Evolutionary conservation across 2,797 vertebrate genomes (phyloP).

Genomic region (Pseudomugil tenellus): DNA sequence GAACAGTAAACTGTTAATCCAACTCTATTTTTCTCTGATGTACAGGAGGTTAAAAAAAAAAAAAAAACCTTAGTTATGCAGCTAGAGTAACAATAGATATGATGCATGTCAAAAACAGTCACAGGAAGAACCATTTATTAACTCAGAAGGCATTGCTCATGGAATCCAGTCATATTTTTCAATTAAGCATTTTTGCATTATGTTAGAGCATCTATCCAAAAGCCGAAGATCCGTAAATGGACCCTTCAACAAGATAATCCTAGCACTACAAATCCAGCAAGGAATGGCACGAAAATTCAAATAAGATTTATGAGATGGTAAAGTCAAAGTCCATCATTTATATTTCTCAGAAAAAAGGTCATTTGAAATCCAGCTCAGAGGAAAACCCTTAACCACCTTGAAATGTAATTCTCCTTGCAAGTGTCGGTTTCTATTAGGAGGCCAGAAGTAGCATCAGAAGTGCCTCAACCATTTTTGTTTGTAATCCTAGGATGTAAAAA

Average conservation of each 20-base stretch:
- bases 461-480: neutral
- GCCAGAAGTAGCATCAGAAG: too few species aligned
- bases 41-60: too few species aligned
- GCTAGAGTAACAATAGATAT: neutral
- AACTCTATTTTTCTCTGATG: neutral
- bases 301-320: neutral
- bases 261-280: neutral
- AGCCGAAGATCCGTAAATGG: neutral
- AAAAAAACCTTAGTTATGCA: neutral
- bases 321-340: neutral
- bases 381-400: neutral
- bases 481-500: neutral
- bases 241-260: neutral
- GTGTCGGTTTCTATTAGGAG: too few species aligned
- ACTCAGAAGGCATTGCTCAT: neutral
- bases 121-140: neutral
- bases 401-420: neutral
- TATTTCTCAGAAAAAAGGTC: neutral
- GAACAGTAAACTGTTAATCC: neutral
- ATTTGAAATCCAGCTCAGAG: neutral
- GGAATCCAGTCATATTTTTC: neutral
- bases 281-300: neutral
- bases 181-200: conserved; percentile 1
- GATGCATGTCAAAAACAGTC: neutral
- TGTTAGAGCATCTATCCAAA: neutral